Percentiles rank a stretch among this genome's conserved stretches.
phyloP scores from a whole-genome alignment of 2,888 invertebrate genomes.

The Penaeus monodon region DNA sequence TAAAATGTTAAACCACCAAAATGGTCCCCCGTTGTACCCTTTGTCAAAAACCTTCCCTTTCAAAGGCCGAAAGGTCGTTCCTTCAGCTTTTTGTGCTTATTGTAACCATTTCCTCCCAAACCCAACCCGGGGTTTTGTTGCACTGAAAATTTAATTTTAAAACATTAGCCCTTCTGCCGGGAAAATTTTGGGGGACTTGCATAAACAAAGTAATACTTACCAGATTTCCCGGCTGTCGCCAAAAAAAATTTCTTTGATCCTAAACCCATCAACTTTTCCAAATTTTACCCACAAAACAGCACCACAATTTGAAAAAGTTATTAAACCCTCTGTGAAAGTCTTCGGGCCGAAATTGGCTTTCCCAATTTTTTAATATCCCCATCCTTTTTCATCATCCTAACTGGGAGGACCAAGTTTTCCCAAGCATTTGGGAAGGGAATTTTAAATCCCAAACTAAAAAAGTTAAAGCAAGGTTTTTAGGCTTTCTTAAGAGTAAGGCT shows the following conservation, averaged over 20 bases:
- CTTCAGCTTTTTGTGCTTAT: neutral
- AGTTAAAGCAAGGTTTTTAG: no score
- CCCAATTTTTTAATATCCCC: no score
- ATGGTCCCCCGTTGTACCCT: conserved; percentile 5
- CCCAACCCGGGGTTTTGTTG: neutral
- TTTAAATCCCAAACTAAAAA: no score
- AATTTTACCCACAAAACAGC: neutral
- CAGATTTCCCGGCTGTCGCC: neutral
- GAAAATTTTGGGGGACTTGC: neutral
- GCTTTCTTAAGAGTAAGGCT: no score
- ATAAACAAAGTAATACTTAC: neutral
- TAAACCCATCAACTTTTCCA: neutral
- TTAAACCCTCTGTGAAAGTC: neutral
- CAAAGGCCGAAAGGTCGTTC: conserved; percentile 29
- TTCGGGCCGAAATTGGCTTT: neutral
- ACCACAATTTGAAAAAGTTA: neutral
- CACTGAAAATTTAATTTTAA: no score
- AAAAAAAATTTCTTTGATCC: neutral
- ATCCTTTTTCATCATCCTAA: no score
- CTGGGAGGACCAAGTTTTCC: no score
- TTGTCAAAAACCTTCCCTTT: conserved; percentile 25
- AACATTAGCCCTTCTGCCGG: no score
- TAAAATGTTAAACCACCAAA: conserved; percentile 13
- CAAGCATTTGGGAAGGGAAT: no score
- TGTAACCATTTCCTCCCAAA: neutral